Evolutionary conservation across 2,113 vertebrate species (phyloP), one percentile per base, ranked within the genome.

Genomic region (Oriolus oriolus): DNA sequence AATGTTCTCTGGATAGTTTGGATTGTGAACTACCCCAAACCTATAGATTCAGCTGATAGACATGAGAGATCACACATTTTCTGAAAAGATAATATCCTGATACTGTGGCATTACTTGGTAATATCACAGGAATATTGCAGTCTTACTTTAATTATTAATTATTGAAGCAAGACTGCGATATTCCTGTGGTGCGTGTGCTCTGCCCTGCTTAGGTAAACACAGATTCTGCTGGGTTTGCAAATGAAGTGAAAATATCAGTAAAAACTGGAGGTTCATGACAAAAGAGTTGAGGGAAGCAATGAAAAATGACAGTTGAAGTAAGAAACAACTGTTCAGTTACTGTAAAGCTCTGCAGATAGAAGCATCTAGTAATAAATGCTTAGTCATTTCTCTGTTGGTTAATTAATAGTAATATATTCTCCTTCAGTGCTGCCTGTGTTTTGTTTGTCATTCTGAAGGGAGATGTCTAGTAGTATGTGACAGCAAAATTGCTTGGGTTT

Each of bases 341-440:
- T 81, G 64, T 83, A 49, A 41, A 45, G 59, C 71, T 84, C 42
- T 96, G 89, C 93, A 91, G 81, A 81, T 84, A 33, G 87, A 97
- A 90, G 39, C 69, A 85, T 95, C 66, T 39, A 35, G 91, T 91
- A 85, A 81, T 87, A 95, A 90, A 84, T 81, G 92, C 93, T 95
- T 95, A 96, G 95, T 97, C 96, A 97, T 96, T 87, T 95, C 77
- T 95, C 47, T 78, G 77, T 22, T 95, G 86, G 49, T 93, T 95
- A 93, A 93, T 97, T 96, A 96, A 95, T 94, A 92, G 71, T 71
- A 69, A 87, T 61, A 42, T 52, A 50, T 89, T 87, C 68, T 84
- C 45, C 44, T 66, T 68, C 39, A 24, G 7, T 35, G 74, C 77
- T 93, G 87, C 37, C 35, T 78, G 68, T 50, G 33, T 39, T 92